Conservation (phyloP, 30 jellyfish, hydroid and myxozoan genomes). For the Hydra vulgaris region DNA sequence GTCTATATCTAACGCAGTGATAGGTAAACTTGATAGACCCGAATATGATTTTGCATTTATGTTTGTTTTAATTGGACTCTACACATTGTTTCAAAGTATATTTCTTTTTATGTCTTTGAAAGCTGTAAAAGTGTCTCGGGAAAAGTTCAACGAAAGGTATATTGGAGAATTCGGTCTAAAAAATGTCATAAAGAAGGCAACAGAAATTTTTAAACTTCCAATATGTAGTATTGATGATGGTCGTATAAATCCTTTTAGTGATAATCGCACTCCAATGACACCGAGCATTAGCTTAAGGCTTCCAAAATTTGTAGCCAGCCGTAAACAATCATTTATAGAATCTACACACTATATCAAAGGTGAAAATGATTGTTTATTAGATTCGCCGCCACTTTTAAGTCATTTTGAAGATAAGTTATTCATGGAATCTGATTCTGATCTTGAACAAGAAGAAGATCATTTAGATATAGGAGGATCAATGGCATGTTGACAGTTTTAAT, state of each 20-base stretch:
- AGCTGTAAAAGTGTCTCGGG: constrained; percentile 25
- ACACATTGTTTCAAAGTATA: constrained; percentile 12
- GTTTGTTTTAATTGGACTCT: constrained; percentile 15
- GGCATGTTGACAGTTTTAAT: background rate
- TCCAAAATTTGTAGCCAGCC: background rate
- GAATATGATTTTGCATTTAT: constrained; percentile 21
- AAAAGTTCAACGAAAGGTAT: constrained; percentile 17
- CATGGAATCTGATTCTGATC: background rate
- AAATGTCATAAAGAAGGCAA: constrained; percentile 13
- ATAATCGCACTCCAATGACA: background rate
- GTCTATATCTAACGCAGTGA: constrained; percentile 66
- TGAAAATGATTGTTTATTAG: background rate
- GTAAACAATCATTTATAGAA: background rate
- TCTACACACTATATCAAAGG: background rate
- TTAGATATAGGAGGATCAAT: background rate
- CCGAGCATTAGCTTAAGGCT: background rate
- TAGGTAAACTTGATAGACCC: constrained; percentile 29
- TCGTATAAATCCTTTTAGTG: background rate
- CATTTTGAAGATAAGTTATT: background rate
- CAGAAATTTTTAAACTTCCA: constrained; percentile 28
- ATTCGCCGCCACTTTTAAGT: background rate
- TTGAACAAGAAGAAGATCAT: background rate
- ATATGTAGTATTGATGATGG: background rate
- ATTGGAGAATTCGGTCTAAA: constrained; percentile 25
- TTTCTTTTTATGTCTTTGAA: constrained; percentile 18